phyloP scores from a whole-genome alignment of 2,888 invertebrate genomes.

The Ametastegia equiseti region DNA sequence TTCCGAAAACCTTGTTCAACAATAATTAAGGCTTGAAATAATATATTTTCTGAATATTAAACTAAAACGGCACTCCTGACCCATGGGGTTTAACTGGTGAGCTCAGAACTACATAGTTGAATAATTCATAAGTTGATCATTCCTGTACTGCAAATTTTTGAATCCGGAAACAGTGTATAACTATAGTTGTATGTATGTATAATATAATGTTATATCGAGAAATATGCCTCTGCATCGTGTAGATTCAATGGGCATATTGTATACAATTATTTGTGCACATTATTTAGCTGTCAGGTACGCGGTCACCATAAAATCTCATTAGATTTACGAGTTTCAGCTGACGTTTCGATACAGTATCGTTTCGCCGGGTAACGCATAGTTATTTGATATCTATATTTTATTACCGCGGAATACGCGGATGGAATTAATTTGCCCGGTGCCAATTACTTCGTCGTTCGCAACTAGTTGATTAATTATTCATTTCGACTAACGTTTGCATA shows the following conservation, averaged over 20 bases:
- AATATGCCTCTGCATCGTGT: neutral
- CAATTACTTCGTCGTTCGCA: slow-evolving; percentile 26
- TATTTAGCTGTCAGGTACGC: neutral
- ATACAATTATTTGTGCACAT: slow-evolving; percentile 1
- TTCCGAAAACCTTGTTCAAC: neutral
- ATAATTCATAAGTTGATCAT: neutral
- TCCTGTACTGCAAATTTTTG: neutral
- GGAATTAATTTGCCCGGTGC: slow-evolving; percentile 19
- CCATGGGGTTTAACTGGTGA: neutral
- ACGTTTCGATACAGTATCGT: slow-evolving; percentile 22
- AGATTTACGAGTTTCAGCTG: slow-evolving; percentile 8
- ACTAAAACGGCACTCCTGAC: neutral
- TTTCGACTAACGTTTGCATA: slow-evolving; percentile 3
- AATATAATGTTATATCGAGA: neutral
- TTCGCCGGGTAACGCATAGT: neutral
- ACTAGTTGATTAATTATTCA: slow-evolving; percentile 30
- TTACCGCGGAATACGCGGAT: slow-evolving; percentile 5
- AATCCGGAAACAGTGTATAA: neutral
- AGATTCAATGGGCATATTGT: neutral
- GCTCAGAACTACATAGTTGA: neutral
- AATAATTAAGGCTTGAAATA: neutral
- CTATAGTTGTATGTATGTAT: neutral
- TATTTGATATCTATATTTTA: slow-evolving; percentile 8
- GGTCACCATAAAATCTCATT: slow-evolving; percentile 21
- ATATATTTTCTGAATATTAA: slow-evolving; percentile 7